Evolutionary conservation across 1,140 invertebrate genomes (phyloP).

Genomic region (Drosophila persimilis): DNA sequence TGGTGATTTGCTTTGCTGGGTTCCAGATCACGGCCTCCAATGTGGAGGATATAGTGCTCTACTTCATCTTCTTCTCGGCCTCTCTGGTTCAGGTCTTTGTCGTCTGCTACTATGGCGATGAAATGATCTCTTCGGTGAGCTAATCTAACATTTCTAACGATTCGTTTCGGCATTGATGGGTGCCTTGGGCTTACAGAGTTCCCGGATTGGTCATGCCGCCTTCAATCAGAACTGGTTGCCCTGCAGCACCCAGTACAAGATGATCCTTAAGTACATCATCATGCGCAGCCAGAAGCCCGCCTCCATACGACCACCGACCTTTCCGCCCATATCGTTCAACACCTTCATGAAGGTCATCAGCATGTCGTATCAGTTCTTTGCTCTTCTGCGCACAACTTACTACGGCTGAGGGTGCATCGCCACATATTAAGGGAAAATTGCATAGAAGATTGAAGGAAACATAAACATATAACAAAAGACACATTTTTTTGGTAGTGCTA

Average conservation of each 20-base stretch:
- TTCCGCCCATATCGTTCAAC: constrained; percentile 70
- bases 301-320: constrained; percentile 69
- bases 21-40: constrained; percentile 72
- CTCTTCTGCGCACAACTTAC: constrained; percentile 63
- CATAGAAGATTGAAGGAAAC: no score
- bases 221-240: constrained; percentile 71
- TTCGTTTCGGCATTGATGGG: background rate
- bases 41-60: constrained; percentile 68
- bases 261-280: constrained; percentile 61
- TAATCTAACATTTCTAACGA: background rate
- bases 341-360: constrained; percentile 76
- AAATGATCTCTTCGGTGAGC: constrained; percentile 70
- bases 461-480: no score
- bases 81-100: constrained; percentile 71
- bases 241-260: constrained; percentile 55
- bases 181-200: constrained; percentile 33
- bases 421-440: no score
- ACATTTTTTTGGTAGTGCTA: no score
- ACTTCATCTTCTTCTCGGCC: constrained; percentile 70
- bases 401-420: constrained; percentile 30
- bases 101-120: constrained; percentile 70
- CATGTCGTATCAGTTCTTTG: constrained; percentile 76
- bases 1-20: constrained; percentile 74
- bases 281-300: constrained; percentile 68
- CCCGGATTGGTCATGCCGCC: constrained; percentile 58